Conservation (phyloP, 2,113 vertebrate genomes). For the Eudyptes chrysolophus region DNA sequence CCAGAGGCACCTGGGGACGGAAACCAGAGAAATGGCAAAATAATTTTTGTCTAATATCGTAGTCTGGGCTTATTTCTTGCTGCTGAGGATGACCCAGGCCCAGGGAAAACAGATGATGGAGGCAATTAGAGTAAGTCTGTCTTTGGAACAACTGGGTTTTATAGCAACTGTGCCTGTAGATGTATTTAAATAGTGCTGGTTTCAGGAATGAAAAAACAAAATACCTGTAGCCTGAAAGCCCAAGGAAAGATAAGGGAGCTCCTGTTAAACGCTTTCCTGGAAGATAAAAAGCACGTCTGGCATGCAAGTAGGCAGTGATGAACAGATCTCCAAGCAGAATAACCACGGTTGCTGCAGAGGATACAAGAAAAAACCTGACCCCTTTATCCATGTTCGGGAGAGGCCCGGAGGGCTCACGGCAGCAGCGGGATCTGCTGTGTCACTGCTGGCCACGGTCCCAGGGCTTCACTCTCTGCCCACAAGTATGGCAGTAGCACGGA, state of each 20-base stretch:
- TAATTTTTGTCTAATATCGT: background rate
- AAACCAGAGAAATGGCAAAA: background rate
- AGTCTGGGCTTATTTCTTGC: background rate
- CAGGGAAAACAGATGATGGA: background rate
- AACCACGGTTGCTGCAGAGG: background rate
- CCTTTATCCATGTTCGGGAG: background rate
- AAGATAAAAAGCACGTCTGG: background rate
- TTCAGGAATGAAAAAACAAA: background rate
- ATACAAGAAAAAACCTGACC: accelerated
- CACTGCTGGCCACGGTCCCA: background rate
- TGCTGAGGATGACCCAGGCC: background rate
- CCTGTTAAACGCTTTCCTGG: background rate
- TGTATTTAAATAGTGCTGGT: background rate
- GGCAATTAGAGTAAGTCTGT: background rate
- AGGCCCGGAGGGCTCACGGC: background rate
- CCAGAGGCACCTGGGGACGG: background rate
- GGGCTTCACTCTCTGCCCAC: background rate
- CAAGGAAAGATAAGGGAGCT: background rate
- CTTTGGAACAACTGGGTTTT: background rate
- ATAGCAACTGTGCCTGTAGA: background rate
- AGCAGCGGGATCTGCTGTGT: background rate
- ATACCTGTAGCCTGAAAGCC: background rate
- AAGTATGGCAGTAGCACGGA: background rate
- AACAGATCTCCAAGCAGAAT: background rate
- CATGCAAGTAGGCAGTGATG: background rate